These are phyloP conservation scores for Cataglyphis cursor DNA, from an alignment of 2,888 invertebrate species.

Conservation along the genomic window DNA sequence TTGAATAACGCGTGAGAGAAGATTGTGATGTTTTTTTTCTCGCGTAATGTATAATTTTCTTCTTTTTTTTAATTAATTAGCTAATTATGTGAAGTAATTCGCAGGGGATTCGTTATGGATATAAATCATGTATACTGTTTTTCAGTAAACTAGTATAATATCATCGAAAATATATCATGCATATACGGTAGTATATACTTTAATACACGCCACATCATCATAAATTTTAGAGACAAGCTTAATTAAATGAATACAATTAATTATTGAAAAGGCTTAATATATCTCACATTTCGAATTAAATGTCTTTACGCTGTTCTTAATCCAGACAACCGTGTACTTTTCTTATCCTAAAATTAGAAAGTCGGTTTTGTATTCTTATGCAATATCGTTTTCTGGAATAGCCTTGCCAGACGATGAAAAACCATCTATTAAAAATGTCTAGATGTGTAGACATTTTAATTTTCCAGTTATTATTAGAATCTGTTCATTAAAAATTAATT, in stretches of 20 bases:
- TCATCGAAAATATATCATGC: background rate
- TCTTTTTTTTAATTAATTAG: conserved; percentile 56
- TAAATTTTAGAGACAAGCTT: background rate
- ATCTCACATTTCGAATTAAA: background rate
- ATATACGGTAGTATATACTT: background rate
- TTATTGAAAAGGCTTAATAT: background rate
- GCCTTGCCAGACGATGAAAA: background rate
- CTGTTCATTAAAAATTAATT: background rate
- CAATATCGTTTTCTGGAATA: conserved; percentile 34
- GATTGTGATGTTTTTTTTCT: conserved; percentile 2
- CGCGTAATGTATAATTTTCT: background rate
- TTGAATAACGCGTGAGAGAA: conserved; percentile 40
- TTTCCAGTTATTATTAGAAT: background rate
- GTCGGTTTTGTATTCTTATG: conserved; percentile 46
- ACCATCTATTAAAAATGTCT: background rate
- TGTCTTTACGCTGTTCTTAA: background rate
- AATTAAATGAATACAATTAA: conserved; percentile 11
- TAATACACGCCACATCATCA: background rate
- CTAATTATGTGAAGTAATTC: conserved; percentile 50
- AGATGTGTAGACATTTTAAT: background rate
- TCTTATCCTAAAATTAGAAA: conserved; percentile 39
- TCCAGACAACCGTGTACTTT: conserved; percentile 31
- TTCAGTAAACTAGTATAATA: conserved; percentile 9
- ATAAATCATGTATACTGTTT: background rate
- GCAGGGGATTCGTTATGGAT: background rate